These are phyloP conservation scores for Apodemus agrarius DNA, from an alignment of 2,797 vertebrate species.

Conservation along the genomic window DNA sequence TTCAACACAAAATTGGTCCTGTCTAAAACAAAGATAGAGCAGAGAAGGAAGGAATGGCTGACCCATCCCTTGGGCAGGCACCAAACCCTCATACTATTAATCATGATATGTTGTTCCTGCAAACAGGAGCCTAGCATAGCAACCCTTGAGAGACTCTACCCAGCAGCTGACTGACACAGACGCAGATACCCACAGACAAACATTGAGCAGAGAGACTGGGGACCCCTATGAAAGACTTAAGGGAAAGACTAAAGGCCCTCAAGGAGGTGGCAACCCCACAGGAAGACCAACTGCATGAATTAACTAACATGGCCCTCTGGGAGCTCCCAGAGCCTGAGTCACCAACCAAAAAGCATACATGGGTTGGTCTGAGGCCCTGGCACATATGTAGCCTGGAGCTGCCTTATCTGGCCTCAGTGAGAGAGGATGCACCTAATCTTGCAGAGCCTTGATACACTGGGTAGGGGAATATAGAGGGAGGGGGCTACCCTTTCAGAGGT, in stretches of 20 bases:
- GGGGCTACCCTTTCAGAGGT: neutral
- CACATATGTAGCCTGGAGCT: neutral
- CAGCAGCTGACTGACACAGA: neutral
- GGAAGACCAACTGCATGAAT: neutral
- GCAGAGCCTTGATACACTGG: neutral
- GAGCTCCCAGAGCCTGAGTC: neutral
- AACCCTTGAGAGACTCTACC: neutral
- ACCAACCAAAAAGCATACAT: neutral
- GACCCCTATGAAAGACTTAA: neutral
- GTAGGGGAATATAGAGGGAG: neutral
- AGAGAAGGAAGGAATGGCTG: neutral
- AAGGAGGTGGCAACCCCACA: neutral
- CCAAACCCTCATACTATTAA: too few species aligned
- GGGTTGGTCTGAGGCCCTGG: neutral
- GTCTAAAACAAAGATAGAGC: neutral
- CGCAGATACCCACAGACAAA: neutral
- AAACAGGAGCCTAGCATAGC: neutral
- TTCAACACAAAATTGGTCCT: neutral
- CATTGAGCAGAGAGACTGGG: neutral
- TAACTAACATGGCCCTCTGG: neutral
- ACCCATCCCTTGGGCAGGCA: neutral
- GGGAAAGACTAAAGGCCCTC: neutral
- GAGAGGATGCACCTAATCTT: neutral
- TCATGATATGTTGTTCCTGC: neutral
- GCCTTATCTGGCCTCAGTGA: neutral